Base-by-base conservation (phyloP, 2,888 invertebrate genomes). In the Erpobdella octoculata region DNA sequence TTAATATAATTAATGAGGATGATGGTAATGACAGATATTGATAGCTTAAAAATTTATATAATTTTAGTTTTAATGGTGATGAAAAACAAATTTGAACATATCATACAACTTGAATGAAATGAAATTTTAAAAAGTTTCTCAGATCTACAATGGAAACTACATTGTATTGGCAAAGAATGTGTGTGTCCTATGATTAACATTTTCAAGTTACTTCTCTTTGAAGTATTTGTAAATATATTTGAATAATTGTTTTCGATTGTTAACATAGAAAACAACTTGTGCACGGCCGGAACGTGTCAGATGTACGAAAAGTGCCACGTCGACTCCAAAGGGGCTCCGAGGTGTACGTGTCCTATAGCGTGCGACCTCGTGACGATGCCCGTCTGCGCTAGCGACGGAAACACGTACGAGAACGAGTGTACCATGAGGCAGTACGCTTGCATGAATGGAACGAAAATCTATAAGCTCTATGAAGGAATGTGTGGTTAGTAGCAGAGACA, bases 341-440 rank as follows among this genome's bases (percentile, higher is more conserved):
- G 33, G 21, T 67, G 67, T 46, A 28, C 18, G 12, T 67, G 67
- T 67, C 28, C 28, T 25, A 1, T 18, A 12, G 21, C 21, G 9
- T 67, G 67, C 21, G 28, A 28, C 4, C 25, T 25, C 25, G 31
- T 8, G 12, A 46, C 31, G 28, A 46, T 31, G n/a, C 67, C 67
- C 5, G 71, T 71, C 15, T 71, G 71, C 65, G 71, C 48, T 36
- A 53, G 36, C 46, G 71, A 71, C 37, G 48, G 71, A 31, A 64
- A 71, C 1, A 65, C 71, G 21, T 65, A 71, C 31, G 71, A 71
- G 15, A 71, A 71, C 28, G 31, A 41, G 18, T 71, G 71, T 48
- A 21, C 31, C 25, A n/a, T 71, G 65, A 35, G 15, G 36, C 46
- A 37, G n/a, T 12, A 65, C n/a, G 31, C 68, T 0, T 68, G 68